phyloP scores from a whole-genome alignment of 2,888 invertebrate genomes.

The Andrena flavipes region DNA sequence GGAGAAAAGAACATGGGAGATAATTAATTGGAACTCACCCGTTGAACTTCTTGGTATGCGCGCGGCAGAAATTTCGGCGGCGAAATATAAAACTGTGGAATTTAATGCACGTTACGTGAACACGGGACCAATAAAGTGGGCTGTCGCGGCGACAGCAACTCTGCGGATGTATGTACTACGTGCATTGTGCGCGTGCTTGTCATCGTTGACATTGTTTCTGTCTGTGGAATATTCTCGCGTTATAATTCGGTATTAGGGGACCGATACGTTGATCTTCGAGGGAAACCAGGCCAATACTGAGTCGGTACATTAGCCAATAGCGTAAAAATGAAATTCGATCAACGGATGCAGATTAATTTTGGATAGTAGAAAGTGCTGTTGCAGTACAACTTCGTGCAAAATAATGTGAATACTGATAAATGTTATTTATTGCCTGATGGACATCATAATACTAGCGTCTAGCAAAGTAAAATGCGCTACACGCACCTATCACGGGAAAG shows the following conservation, averaged over 20 bases:
- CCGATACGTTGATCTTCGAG: not conserved
- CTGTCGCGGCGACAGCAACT: not conserved
- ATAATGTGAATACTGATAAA: too few species aligned
- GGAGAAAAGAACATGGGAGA: not conserved
- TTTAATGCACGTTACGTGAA: conserved; percentile 38
- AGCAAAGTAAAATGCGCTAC: not conserved
- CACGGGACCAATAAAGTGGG: conserved; percentile 30
- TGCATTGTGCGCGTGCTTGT: conserved; percentile 33
- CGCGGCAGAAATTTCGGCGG: conserved; percentile 19
- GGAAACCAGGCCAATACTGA: not conserved
- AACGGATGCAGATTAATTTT: not conserved
- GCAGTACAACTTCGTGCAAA: too few species aligned
- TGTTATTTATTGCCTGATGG: too few species aligned
- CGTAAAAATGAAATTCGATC: not conserved
- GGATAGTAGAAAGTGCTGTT: not conserved
- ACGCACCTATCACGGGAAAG: not conserved
- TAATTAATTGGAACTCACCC: conserved; percentile 26
- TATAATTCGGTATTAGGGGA: conserved; percentile 24
- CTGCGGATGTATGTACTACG: conserved; percentile 5
- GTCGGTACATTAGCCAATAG: not conserved
- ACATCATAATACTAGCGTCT: not conserved
- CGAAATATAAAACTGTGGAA: conserved; percentile 32
- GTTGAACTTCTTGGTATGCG: conserved; percentile 15
- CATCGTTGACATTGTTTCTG: conserved; percentile 24
- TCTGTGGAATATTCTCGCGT: not conserved